Base-by-base conservation (phyloP, 2,797 vertebrate genomes). In the Somateria mollissima region DNA sequence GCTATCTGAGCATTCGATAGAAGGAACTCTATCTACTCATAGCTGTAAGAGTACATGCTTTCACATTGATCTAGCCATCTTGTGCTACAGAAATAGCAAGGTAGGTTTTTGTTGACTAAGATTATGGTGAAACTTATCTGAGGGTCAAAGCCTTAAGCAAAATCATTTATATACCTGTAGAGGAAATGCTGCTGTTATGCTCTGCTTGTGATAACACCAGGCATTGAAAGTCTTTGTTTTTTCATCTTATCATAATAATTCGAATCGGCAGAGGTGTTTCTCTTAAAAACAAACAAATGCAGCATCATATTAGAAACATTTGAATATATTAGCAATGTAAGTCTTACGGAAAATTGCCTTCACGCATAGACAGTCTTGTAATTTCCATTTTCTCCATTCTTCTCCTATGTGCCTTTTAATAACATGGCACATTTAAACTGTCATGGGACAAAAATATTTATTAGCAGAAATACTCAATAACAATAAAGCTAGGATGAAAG, bases 311-410 rank as follows among this genome's bases (percentile, higher is more conserved):
- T 74, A 87, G 61, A 94, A 89, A 92, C 58, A 89, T 81, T 69
- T 66, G 39, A 93, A 74, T 39, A 10, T 39, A 81, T 92, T 94
- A 95, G 90, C 85, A 76, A 73, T 22, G 19, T 18, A 92, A 96
- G 81, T 86, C 92, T 92, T 87, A 84, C 47, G 51, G 92, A 94
- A 96, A 95, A 95, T 84, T 90, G 70, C 61, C 60, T 94, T 92
- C 76, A 97, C 0, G 65, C 92, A 84, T 24, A 85, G 92, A 45
- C 49, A 92, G 36, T 65, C 84, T 84, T 71, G 64, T 90, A 92
- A 95, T 92, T 96, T 84, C 65, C 77, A 91, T 30, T 25, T 88
- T 91, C 70, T 75, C 56, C 65, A 64, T 61, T 58, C 30, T 89
- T 69, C 66, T 85, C 57, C 56, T 81, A 81, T 11, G 51, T 39